A percentile compares a stretch with the other conserved stretches of the same genome.
These are phyloP conservation scores for Charanyca ferruginea DNA, from an alignment of 2,888 invertebrate genomes.

Conservation along the genomic window DNA sequence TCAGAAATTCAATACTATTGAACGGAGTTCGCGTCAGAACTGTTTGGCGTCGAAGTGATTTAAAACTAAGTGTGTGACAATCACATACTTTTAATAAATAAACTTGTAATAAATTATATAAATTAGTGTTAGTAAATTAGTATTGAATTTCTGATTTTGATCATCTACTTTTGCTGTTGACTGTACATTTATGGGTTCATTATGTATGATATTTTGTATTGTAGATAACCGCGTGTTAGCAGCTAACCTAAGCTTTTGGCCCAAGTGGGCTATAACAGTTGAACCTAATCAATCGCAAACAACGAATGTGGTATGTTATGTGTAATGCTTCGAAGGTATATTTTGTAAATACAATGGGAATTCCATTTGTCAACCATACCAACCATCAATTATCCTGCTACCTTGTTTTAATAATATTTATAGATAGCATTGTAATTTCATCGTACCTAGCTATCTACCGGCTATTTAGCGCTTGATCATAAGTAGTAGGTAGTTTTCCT, in stretches of 20 bases:
- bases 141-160: too few relatives aligned
- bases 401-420: conserved; percentile 5
- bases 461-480: neutral
- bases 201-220: too few relatives aligned
- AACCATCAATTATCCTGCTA: neutral
- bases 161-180: too few relatives aligned
- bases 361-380: neutral
- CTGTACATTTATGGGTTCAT: too few relatives aligned
- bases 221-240: neutral
- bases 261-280: neutral
- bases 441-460: neutral
- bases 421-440: neutral
- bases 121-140: too few relatives aligned
- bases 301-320: conserved; percentile 12
- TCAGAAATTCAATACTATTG: too few relatives aligned
- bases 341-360: conserved; percentile 10
- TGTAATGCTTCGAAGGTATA: conserved; percentile 10
- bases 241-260: neutral
- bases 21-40: too few relatives aligned
- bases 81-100: too few relatives aligned
- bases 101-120: too few relatives aligned
- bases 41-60: too few relatives aligned
- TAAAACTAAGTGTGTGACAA: too few relatives aligned
- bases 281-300: conserved; percentile 18
- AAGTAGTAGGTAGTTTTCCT: neutral